These are phyloP conservation scores for Leptogaster cylindrica DNA, from an alignment of 2,888 invertebrate species.

Conservation along the genomic window DNA sequence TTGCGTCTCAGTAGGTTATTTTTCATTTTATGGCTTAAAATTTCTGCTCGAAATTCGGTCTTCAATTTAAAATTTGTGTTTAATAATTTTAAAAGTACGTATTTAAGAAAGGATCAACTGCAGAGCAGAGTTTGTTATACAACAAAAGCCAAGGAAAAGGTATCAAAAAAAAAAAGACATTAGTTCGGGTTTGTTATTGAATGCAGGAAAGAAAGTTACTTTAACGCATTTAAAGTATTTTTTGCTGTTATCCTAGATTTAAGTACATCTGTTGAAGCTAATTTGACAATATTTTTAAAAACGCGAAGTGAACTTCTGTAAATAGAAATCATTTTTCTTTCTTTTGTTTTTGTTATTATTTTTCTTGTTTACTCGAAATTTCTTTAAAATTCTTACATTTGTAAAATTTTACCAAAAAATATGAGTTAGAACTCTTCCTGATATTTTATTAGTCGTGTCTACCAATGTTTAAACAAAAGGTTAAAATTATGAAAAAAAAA, in stretches of 20 bases:
- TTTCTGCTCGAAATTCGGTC: neutral
- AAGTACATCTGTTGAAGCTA: neutral
- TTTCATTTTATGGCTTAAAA: slow-evolving; percentile 12
- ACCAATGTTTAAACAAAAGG: slow-evolving; percentile 7
- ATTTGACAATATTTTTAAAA: neutral
- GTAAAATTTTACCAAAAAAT: neutral
- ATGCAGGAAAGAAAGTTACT: slow-evolving; percentile 13
- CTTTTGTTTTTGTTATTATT: neutral
- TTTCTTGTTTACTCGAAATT: neutral
- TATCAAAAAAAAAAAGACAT: slow-evolving; percentile 26
- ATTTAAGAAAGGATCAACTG: too few relatives aligned
- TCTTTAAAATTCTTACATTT: neutral
- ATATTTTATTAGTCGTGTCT: neutral
- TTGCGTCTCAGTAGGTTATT: neutral
- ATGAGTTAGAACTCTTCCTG: neutral
- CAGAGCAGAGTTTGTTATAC: too few relatives aligned
- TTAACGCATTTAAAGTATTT: slow-evolving; percentile 31
- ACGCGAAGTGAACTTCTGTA: too few relatives aligned
- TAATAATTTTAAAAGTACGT: neutral
- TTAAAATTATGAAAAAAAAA: neutral
- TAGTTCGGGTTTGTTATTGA: slow-evolving; percentile 22
- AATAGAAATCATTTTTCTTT: too few relatives aligned
- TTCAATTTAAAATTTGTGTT: slow-evolving; percentile 10
- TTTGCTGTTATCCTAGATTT: slow-evolving; percentile 18
- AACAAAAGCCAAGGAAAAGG: neutral